These are phyloP conservation scores for Cephus nigrinus DNA, from an alignment of 2,888 invertebrate species.

Conservation along the genomic window DNA sequence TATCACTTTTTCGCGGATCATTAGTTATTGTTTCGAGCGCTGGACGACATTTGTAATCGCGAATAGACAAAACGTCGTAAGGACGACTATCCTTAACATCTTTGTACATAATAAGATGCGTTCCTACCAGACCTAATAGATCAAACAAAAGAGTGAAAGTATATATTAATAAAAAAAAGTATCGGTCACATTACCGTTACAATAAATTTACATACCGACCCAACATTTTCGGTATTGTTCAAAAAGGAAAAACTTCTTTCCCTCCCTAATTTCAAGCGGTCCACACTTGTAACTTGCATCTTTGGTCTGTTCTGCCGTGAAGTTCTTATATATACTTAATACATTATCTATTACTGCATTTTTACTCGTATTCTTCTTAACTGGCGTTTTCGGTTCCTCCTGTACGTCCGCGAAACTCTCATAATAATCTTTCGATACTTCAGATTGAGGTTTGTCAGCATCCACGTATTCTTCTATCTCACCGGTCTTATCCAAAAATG, in stretches of 20 bases:
- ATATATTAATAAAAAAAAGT: background rate
- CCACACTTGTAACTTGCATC: conserved; percentile 50
- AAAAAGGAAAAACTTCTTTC: conserved; percentile 45
- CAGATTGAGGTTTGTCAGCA: conserved; percentile 27
- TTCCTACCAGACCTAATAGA: conserved; percentile 47
- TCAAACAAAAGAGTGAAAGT: background rate
- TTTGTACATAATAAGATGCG: conserved; percentile 54
- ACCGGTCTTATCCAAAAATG: conserved; percentile 23
- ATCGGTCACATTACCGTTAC: background rate
- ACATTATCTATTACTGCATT: conserved; percentile 12
- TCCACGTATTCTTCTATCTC: conserved; percentile 39
- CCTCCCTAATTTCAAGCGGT: conserved; percentile 37
- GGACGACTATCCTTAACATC: conserved; percentile 54
- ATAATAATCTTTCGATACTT: conserved; percentile 37
- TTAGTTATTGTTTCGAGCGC: conserved; percentile 44
- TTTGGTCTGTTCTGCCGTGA: conserved; percentile 44
- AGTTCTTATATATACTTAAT: conserved; percentile 42
- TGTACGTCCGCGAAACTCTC: conserved; percentile 43
- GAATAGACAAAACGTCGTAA: conserved; percentile 45
- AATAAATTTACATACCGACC: conserved; percentile 42
- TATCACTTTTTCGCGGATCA: conserved; percentile 52
- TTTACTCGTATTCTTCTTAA: background rate
- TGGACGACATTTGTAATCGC: conserved; percentile 55
- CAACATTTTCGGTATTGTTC: conserved; percentile 48
- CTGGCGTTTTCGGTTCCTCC: background rate